A percentile compares a stretch with the other conserved stretches of the same genome.
phyloP scores from a whole-genome alignment of 2,888 invertebrate species.

The Melieria picta region DNA sequence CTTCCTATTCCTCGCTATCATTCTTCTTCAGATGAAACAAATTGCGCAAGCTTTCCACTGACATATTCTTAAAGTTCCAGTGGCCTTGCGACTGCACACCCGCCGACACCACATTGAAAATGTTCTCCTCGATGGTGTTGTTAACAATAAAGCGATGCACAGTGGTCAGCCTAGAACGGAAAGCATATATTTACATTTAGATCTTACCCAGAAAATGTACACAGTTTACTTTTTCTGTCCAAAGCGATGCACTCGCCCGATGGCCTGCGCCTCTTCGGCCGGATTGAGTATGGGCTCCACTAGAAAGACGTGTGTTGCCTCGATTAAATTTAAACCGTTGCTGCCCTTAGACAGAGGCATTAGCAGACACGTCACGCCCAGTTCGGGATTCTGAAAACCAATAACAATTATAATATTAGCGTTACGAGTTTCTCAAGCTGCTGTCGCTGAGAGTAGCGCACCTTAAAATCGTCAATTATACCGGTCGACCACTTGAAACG shows the following conservation, averaged over 20 bases:
- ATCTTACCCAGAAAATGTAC: neutral
- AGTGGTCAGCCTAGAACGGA: constrained; percentile 67
- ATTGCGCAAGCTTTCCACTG: constrained; percentile 49
- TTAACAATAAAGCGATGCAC: constrained; percentile 78
- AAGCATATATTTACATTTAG: neutral
- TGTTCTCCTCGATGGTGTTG: constrained; percentile 77
- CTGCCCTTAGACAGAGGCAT: constrained; percentile 76
- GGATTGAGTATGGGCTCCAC: constrained; percentile 80
- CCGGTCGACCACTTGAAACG: constrained; percentile 58
- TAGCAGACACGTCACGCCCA: constrained; percentile 71
- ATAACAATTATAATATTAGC: neutral
- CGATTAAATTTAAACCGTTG: constrained; percentile 81
- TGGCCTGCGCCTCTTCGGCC: constrained; percentile 79
- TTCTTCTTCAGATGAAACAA: constrained; percentile 49
- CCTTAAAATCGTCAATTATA: constrained; percentile 69
- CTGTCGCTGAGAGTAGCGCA: constrained; percentile 41
- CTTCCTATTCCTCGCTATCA: constrained; percentile 24
- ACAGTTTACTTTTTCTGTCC: constrained; percentile 75
- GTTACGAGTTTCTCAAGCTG: neutral
- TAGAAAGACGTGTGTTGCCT: constrained; percentile 81
- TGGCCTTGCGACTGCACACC: constrained; percentile 56
- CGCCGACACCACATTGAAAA: constrained; percentile 68
- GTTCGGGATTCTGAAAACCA: constrained; percentile 58
- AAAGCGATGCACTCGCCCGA: constrained; percentile 81
- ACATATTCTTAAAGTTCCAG: constrained; percentile 58